Conservation (phyloP, 2,888 invertebrate species). For the Eupithecia abbreviata region DNA sequence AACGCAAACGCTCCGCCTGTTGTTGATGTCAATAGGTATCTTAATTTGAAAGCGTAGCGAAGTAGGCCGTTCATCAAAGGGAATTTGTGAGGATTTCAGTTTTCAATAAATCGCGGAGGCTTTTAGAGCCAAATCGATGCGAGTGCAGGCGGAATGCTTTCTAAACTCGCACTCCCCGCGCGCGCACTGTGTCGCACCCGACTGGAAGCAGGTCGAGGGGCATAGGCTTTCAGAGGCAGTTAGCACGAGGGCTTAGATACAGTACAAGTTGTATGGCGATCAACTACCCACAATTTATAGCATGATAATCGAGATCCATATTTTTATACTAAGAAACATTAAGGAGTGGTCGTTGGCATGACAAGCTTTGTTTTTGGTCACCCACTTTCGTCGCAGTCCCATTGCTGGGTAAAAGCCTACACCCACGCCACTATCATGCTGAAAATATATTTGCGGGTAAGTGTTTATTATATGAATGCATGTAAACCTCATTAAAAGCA, state of each 20-base stretch:
- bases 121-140: conserved; percentile 21
- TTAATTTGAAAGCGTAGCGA: conserved; percentile 19
- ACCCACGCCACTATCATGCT: background rate
- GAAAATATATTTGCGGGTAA: too few relatives aligned
- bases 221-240: background rate
- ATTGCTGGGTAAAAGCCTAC: background rate
- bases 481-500: too few relatives aligned
- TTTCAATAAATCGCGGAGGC: conserved; percentile 35
- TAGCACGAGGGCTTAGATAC: background rate
- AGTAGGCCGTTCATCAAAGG: conserved; percentile 27
- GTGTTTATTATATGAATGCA: background rate
- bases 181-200: background rate
- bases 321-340: background rate
- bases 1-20: background rate
- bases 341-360: background rate
- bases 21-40: conserved; percentile 8
- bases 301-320: background rate
- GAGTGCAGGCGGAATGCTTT: conserved; percentile 26
- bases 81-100: conserved; percentile 31
- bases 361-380: background rate
- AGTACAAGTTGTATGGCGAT: background rate
- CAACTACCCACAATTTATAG: too few relatives aligned
- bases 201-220: background rate
- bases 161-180: conserved; percentile 6
- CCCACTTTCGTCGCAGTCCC: background rate